Evolutionary conservation across 1,140 invertebrate genomes (phyloP).

Genomic region (Drosophila fuyamai): DNA sequence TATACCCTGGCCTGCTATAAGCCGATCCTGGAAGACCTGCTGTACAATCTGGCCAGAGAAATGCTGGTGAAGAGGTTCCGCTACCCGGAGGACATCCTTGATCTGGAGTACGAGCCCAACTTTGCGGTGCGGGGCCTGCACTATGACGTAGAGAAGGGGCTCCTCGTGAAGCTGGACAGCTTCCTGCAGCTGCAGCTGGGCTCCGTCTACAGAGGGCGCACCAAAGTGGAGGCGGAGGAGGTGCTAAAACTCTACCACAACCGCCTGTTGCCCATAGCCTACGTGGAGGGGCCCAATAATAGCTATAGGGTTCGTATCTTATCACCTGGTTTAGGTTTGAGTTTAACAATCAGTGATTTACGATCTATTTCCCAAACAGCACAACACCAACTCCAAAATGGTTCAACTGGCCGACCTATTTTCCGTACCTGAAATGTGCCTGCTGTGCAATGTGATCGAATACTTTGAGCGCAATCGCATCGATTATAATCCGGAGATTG

Average conservation of each 20-base stretch:
- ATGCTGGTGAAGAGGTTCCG: slow-evolving; percentile 95
- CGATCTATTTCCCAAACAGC: slow-evolving; percentile 44
- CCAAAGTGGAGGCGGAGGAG: slow-evolving; percentile 92
- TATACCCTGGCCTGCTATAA: slow-evolving; percentile 99
- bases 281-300: slow-evolving; percentile 90
- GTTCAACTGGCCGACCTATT: slow-evolving; percentile 98
- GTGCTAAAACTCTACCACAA: slow-evolving; percentile 95
- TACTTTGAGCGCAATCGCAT: slow-evolving; percentile 96
- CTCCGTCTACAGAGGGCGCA: slow-evolving; percentile 95
- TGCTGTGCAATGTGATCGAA: slow-evolving; percentile 96
- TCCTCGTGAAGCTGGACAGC: slow-evolving; percentile 97
- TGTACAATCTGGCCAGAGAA: slow-evolving; percentile 96
- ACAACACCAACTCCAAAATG: slow-evolving; percentile 93
- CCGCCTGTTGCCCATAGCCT: slow-evolving; percentile 92
- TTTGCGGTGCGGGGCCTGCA: slow-evolving; percentile 97
- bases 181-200: slow-evolving; percentile 98
- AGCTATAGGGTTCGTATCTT: slow-evolving; percentile 64
- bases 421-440: slow-evolving; percentile 97
- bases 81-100: slow-evolving; percentile 94
- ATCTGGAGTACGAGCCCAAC: slow-evolving; percentile 93
- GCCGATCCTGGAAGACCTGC: slow-evolving; percentile 93
- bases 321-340: neutral
- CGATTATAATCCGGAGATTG: slow-evolving; percentile 97
- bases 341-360: slow-evolving; percentile 8
- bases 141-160: slow-evolving; percentile 97